Evolutionary conservation across 2,888 invertebrate species (phyloP), one percentile per base, ranked within the genome.

Genomic region (Heliconius erato): DNA sequence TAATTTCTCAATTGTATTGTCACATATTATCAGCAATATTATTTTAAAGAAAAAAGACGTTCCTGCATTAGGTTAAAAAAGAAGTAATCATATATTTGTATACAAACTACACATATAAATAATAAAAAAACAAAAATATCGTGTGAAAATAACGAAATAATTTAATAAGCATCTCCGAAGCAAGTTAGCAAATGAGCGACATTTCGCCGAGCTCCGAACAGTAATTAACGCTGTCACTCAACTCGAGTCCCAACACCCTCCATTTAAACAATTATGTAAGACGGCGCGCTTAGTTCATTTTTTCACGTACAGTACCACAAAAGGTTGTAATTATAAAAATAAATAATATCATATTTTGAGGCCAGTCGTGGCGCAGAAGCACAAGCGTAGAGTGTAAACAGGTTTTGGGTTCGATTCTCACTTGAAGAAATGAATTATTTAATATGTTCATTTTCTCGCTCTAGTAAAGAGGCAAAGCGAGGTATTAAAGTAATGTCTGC

Each of bases 161-260:
- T 76, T 16, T 40, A 63, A 63, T 63, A 76, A 40, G n/a, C 63
- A 63, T 35, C 78, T 28, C 67, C 49, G 44, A 78, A 78, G 67
- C 78, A 68, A 67, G 44, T 32, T 67, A 78, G 67, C 63, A 76
- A 76, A 63, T 23, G 78, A 80, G 76, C 26, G 65, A 82, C 71
- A 76, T 79, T 83, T 71, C 54, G 76, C 54, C n/a, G 26, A 77
- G 76, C 54, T 76, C 65, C 54, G 23, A 82, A 79, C 80, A 67
- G 80, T 79, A 81, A 83, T 82, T 82, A 84, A 84, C 72, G 72
- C 79, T 79, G 80, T 80, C 80, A 80, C 79, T 81, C 82, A 80
- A 79, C 74, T 76, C 49, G 49, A 82, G 84, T 68, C 69, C 67
- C 80, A 79, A 67, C 80, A 71, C 80, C 82, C 79, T 79, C 77